Evolutionary conservation across 2,797 vertebrate species (phyloP).

Genomic region (Scarus forsteni): DNA sequence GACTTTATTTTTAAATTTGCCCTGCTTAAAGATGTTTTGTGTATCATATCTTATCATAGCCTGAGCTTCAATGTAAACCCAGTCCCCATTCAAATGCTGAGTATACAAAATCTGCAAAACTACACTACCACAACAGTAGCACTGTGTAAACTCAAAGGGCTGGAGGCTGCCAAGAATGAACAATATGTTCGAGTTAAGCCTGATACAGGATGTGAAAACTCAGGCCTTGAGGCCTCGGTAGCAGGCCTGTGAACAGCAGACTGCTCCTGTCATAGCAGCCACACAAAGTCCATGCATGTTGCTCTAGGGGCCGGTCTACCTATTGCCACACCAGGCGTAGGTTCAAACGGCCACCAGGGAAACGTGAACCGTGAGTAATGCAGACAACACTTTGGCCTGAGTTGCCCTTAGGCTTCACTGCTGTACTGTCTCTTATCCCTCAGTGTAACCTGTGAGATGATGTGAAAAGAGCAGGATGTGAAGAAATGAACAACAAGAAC

Average conservation of each 20-base stretch:
- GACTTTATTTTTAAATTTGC: too few relatives aligned
- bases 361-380: constrained; percentile 81
- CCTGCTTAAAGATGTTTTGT: too few relatives aligned
- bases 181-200: constrained; percentile 81
- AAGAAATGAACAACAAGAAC: constrained; percentile 52
- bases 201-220: constrained; percentile 77
- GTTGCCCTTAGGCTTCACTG: constrained; percentile 64
- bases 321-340: constrained; percentile 76
- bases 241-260: constrained; percentile 79
- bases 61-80: too few relatives aligned
- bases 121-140: constrained; percentile 24
- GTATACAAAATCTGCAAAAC: neutral
- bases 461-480: constrained; percentile 45
- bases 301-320: constrained; percentile 81
- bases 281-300: constrained; percentile 51
- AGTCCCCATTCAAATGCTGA: constrained; percentile 6
- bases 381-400: constrained; percentile 69
- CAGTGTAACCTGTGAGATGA: constrained; percentile 53
- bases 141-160: constrained; percentile 52
- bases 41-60: too few relatives aligned
- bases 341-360: constrained; percentile 80
- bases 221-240: constrained; percentile 76
- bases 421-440: constrained; percentile 63
- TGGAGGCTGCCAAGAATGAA: constrained; percentile 69
- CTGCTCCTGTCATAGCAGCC: constrained; percentile 82